A percentile compares a stretch with the other conserved stretches of the same genome.
Conservation (phyloP, 2,113 vertebrate species). For the Poeciliopsis retropinna region DNA sequence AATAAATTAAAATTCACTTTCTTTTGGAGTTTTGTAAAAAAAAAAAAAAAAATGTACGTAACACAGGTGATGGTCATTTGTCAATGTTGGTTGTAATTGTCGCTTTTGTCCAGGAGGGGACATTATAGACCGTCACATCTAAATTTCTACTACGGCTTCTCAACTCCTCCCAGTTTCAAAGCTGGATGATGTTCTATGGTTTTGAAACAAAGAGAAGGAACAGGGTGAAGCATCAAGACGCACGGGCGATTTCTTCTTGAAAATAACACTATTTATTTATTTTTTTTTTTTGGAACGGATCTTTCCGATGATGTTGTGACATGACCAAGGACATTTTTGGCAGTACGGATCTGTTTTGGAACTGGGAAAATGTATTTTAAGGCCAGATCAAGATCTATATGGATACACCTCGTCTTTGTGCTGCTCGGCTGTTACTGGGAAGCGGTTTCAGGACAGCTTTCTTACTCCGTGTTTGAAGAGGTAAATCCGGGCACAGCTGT, state of each 20-base stretch:
- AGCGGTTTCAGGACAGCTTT: constrained; percentile 50
- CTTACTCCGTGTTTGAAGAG: constrained; percentile 74
- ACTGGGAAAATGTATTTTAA: constrained; percentile 7
- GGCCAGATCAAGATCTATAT: not conserved
- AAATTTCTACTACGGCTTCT: rapidly evolving
- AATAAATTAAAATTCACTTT: too few species aligned
- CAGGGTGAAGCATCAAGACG: not conserved
- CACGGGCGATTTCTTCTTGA: not conserved
- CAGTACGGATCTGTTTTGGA: not conserved
- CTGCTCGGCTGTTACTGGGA: constrained; percentile 17
- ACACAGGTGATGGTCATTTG: too few species aligned
- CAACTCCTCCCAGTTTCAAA: constrained; percentile 50
- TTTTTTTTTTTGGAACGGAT: too few species aligned
- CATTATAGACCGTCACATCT: constrained; percentile 56
- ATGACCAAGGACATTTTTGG: not conserved
- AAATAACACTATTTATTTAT: not conserved
- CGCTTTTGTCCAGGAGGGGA: constrained; percentile 49
- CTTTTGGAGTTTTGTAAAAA: too few species aligned
- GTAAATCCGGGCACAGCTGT: constrained; percentile 68
- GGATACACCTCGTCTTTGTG: constrained; percentile 23
- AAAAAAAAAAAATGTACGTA: too few species aligned
- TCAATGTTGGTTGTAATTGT: not conserved
- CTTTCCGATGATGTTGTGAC: not conserved
- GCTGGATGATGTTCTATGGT: constrained; percentile 1
- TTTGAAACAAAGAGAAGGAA: constrained; percentile 14